Evolutionary conservation across 2,797 vertebrate genomes (phyloP).

Genomic region (Eulemur albifrons): DNA sequence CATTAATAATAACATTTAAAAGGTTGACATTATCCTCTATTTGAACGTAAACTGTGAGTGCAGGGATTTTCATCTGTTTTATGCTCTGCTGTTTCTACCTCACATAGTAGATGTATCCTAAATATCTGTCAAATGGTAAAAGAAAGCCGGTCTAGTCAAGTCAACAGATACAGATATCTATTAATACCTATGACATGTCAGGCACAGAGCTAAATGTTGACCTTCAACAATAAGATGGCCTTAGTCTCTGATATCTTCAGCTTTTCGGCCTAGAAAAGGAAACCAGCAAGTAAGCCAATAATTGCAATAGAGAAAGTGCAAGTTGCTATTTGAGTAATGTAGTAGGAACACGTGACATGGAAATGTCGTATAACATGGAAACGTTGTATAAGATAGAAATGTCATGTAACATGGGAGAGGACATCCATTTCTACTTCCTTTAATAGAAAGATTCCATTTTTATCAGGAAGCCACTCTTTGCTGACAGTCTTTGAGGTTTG

Average conservation of each 20-base stretch:
- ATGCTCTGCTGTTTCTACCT: not conserved
- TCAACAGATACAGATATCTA: not conserved
- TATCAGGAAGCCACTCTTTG: not conserved
- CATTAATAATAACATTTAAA: not conserved
- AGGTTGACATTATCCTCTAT: not conserved
- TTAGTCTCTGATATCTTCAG: not conserved
- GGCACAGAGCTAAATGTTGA: not conserved
- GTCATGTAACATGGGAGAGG: not conserved
- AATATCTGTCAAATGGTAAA: not conserved
- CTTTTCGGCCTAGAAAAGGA: not conserved
- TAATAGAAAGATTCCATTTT: not conserved
- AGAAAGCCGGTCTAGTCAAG: not conserved
- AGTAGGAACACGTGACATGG: not conserved
- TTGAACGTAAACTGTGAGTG: not conserved
- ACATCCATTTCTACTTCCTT: not conserved
- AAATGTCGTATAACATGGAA: not conserved
- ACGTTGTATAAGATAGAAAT: not conserved
- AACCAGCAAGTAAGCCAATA: not conserved
- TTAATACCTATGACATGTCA: not conserved
- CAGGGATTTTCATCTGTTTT: not conserved
- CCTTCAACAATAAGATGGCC: rapidly evolving
- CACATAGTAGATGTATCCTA: not conserved
- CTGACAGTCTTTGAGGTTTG: not conserved
- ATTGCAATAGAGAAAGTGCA: not conserved
- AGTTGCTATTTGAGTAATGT: not conserved